These are phyloP conservation scores for Calypte anna DNA, from an alignment of 2,113 vertebrate genomes.

Conservation along the genomic window DNA sequence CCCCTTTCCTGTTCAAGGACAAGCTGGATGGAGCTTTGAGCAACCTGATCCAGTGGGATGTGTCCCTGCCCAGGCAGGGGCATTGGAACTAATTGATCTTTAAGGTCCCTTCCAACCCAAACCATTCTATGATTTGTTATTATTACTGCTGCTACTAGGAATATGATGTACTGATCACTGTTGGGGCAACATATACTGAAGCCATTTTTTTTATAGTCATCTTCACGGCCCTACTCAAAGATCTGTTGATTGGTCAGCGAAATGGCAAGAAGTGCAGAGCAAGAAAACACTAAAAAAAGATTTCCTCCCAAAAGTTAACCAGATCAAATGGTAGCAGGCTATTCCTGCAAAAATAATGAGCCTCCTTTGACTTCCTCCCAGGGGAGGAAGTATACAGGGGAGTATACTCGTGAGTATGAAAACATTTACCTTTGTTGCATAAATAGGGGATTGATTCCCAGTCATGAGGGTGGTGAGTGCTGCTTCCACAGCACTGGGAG, in stretches of 20 bases:
- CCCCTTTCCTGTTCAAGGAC: no score
- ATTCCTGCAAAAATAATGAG: neutral
- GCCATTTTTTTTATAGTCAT: neutral
- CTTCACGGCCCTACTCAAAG: neutral
- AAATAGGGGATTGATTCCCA: neutral
- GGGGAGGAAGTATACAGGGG: neutral
- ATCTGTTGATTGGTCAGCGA: neutral
- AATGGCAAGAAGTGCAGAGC: neutral
- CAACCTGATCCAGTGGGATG: no score
- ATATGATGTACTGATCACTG: neutral
- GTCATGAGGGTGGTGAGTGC: neutral
- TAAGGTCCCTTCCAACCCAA: no score
- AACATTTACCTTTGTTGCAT: neutral
- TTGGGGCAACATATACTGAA: rapidly evolving
- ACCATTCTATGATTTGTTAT: neutral
- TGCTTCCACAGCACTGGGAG: neutral
- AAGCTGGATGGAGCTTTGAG: no score
- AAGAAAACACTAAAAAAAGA: neutral
- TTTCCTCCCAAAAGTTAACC: neutral
- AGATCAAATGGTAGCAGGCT: neutral
- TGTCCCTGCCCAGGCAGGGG: no score
- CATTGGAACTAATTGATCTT: no score
- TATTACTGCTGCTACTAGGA: neutral
- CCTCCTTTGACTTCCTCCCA: neutral
- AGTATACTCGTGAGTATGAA: neutral